These are phyloP conservation scores for Pheosia tremula DNA, from an alignment of 2,888 invertebrate genomes.

Conservation along the genomic window DNA sequence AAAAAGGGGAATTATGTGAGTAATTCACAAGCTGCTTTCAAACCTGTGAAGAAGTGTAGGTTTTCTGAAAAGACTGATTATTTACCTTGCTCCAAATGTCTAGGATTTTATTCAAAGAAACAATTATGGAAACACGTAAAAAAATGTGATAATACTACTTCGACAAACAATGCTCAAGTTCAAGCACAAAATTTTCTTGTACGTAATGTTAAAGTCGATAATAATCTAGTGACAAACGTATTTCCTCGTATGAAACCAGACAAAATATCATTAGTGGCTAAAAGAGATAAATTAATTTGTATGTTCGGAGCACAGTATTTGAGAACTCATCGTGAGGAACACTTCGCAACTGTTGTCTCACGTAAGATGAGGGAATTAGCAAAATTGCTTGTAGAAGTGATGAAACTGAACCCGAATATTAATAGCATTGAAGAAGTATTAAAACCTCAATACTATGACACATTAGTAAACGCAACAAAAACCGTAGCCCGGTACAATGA, in stretches of 20 bases:
- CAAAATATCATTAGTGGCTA: constrained; percentile 33
- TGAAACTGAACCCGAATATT: constrained; percentile 13
- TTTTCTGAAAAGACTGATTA: constrained; percentile 8
- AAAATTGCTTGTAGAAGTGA: constrained; percentile 4
- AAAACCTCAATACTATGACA: neutral
- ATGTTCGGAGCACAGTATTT: constrained; percentile 32
- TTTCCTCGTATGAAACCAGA: constrained; percentile 37
- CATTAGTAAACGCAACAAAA: no score
- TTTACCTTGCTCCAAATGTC: constrained; percentile 9
- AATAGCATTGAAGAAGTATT: constrained; percentile 13
- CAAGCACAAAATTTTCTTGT: constrained; percentile 43
- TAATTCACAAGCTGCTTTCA: no score
- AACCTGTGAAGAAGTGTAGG: constrained; percentile 11
- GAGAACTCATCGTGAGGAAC: constrained; percentile 34
- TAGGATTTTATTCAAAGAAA: constrained; percentile 16
- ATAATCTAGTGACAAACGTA: constrained; percentile 40
- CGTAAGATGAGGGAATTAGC: constrained; percentile 41
- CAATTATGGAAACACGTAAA: constrained; percentile 35
- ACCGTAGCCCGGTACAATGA: no score
- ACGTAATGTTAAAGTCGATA: constrained; percentile 38
- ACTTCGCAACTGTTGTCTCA: constrained; percentile 34
- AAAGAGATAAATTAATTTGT: constrained; percentile 32
- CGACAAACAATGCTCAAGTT: constrained; percentile 37
- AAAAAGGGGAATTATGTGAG: constrained; percentile 13
- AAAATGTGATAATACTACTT: no score